phyloP scores from a whole-genome alignment of 1,140 invertebrate genomes.

The Liolophura sinensis region DNA sequence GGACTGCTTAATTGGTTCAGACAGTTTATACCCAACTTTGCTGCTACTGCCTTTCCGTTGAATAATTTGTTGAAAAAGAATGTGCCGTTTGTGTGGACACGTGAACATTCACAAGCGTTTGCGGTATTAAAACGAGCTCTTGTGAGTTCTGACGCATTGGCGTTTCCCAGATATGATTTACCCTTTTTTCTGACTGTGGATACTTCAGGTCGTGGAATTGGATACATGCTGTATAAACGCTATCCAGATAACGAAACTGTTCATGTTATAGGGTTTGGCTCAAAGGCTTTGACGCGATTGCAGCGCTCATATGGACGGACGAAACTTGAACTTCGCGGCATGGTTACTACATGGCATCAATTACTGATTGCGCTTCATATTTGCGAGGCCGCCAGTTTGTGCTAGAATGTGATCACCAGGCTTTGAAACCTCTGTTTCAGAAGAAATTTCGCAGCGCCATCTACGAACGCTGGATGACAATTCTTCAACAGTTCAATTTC shows the following conservation, averaged over 20 bases:
- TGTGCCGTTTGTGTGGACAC: slow-evolving; percentile 9
- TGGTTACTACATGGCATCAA: slow-evolving; percentile 18
- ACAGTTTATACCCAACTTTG: slow-evolving; percentile 12
- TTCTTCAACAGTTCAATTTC: slow-evolving; percentile 21
- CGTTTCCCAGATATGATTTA: no score
- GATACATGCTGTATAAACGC: slow-evolving; percentile 24
- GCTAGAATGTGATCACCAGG: no score
- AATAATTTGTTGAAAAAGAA: slow-evolving; percentile 10
- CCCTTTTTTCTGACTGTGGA: slow-evolving; percentile 5
- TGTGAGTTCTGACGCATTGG: no score
- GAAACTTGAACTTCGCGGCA: slow-evolving; percentile 23
- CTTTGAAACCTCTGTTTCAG: no score
- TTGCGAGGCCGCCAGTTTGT: slow-evolving; percentile 13
- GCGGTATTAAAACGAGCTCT: no score
- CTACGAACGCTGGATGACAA: no score
- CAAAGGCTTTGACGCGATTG: slow-evolving; percentile 20
- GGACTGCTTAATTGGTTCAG: slow-evolving; percentile 15
- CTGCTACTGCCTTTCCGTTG: slow-evolving; percentile 4
- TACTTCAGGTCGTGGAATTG: slow-evolving; percentile 9
- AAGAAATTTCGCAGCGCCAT: no score
- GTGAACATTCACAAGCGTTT: slow-evolving; percentile 13
- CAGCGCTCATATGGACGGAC: slow-evolving; percentile 27
- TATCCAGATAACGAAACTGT: slow-evolving; percentile 7
- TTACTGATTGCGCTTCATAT: slow-evolving; percentile 24
- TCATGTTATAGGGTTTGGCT: slow-evolving; percentile 16